Base-by-base conservation (phyloP, 2,113 vertebrate genomes). In the Edolisoma coerulescens region DNA sequence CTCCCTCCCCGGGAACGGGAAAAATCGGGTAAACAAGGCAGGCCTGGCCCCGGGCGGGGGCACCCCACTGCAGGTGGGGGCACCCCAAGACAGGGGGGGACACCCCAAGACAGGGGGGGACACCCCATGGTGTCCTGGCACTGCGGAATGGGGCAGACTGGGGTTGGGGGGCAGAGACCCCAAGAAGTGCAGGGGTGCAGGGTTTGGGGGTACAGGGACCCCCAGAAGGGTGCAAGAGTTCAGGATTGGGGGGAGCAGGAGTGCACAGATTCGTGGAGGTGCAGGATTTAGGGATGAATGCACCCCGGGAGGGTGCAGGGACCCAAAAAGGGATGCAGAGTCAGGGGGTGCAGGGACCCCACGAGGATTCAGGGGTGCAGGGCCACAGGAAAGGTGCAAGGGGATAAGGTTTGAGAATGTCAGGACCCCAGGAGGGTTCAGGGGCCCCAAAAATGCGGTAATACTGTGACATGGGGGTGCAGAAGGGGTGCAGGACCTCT, bases 1-100 rank as follows among this genome's bases (percentile, higher is more conserved):
- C 79, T 39, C 95, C 94, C 84, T 89, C 71, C 84, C 84, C 7
- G 49, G 79, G 94, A 95, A 94, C 44, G 37, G 94, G 84, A 90
- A 92, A 80, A 92, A 42, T 42, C 70, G 74, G 86, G 86, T 88
- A 96, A 95, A 96, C 95, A 96, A 84, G 85, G 44, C 77, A 63
- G 17, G 39, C 21, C 42, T 9, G 77, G 71, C 47, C 42, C 26
- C 9, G 6, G 74, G 78, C 0, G 2, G 42, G 60, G 77, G 60
- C 79, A 57, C 60, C 71, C 71, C 45, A 16, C 3, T 4, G 59
- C 16, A 26, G 35, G 27, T 33, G 27, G 60, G 74, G 50, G 27
- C 71, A 69, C 63, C 42, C 71, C 71, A 19, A 35, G n/a, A 33
- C 39, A 28, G 20, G 11, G 7, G 3, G 44, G 61, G 61, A 13